These are phyloP conservation scores for Eupithecia abbreviata DNA, from an alignment of 2,888 invertebrate species.

Conservation along the genomic window DNA sequence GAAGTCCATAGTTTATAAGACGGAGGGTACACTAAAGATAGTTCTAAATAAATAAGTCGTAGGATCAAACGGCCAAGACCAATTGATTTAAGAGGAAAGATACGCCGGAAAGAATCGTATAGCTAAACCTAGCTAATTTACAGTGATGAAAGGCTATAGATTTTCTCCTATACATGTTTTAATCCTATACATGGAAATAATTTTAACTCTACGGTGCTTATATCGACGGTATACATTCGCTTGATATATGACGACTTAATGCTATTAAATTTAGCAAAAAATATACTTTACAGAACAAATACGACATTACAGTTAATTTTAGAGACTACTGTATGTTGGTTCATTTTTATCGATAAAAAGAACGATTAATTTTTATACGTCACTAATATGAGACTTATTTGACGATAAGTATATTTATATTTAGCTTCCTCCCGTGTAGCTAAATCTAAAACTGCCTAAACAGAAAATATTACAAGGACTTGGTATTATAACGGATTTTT, in stretches of 20 bases:
- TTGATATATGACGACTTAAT: constrained; percentile 1
- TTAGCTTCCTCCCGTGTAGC: constrained; percentile 26
- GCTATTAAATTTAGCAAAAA: constrained; percentile 5
- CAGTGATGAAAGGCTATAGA: neutral
- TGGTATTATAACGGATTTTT: neutral
- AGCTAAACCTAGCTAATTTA: constrained; percentile 10
- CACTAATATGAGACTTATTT: neutral
- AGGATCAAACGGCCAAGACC: constrained; percentile 45
- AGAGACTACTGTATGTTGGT: neutral
- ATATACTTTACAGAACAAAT: neutral
- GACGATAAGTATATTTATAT: neutral
- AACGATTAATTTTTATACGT: neutral
- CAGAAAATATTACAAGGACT: neutral
- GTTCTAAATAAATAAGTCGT: constrained; percentile 65
- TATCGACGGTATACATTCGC: neutral
- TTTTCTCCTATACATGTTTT: neutral
- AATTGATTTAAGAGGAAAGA: constrained; percentile 45
- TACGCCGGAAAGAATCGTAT: constrained; percentile 47
- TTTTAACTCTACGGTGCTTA: constrained; percentile 4
- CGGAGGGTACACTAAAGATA: constrained; percentile 58
- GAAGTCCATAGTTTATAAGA: constrained; percentile 41
- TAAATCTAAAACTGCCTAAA: constrained; percentile 19
- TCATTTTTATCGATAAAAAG: neutral
- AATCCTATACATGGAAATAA: neutral
- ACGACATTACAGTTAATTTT: neutral